These are phyloP conservation scores for Drosophila jambulina DNA, from an alignment of 1,140 invertebrate species.

Conservation along the genomic window DNA sequence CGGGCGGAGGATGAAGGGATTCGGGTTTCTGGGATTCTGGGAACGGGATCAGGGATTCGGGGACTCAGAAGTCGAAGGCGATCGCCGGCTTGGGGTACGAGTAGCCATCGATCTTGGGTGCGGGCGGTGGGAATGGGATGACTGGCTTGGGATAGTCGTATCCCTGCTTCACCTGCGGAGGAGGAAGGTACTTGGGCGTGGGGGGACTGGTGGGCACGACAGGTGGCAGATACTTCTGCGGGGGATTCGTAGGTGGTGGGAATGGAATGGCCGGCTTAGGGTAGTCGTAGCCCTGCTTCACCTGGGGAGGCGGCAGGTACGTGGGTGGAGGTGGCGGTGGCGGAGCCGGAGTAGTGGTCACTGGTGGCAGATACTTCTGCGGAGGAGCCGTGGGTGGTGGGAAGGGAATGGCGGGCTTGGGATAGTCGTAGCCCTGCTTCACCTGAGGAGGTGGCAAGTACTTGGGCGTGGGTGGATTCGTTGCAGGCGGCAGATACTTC, in stretches of 20 bases:
- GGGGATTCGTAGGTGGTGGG: conserved; percentile 43
- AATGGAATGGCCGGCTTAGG: conserved; percentile 65
- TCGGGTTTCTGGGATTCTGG: conserved; percentile 22
- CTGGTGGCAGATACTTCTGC: conserved; percentile 41
- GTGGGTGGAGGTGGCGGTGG: conserved; percentile 50
- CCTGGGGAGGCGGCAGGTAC: conserved; percentile 57
- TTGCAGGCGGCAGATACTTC: conserved; percentile 51
- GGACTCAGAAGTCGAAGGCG: conserved; percentile 59
- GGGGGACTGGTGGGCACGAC: conserved; percentile 38
- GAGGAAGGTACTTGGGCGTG: conserved; percentile 53
- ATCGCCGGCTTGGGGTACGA: conserved; percentile 71
- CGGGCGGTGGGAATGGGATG: conserved; percentile 65
- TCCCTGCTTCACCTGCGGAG: conserved; percentile 44
- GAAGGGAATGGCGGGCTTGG: conserved; percentile 61
- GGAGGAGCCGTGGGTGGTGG: conserved; percentile 45
- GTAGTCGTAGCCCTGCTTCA: conserved; percentile 60
- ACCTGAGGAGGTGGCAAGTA: conserved; percentile 44
- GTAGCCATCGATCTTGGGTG: conserved; percentile 60
- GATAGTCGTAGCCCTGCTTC: conserved; percentile 48
- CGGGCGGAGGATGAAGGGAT: conserved; percentile 6
- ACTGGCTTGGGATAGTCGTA: conserved; percentile 65
- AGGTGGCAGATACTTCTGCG: conserved; percentile 52
- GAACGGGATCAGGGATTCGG: conserved; percentile 7
- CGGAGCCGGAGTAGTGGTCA: conserved; percentile 21
- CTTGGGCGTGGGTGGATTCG: conserved; percentile 52